Base-by-base conservation (phyloP, 2,888 invertebrate genomes). In the Priocnemis perturbator region DNA sequence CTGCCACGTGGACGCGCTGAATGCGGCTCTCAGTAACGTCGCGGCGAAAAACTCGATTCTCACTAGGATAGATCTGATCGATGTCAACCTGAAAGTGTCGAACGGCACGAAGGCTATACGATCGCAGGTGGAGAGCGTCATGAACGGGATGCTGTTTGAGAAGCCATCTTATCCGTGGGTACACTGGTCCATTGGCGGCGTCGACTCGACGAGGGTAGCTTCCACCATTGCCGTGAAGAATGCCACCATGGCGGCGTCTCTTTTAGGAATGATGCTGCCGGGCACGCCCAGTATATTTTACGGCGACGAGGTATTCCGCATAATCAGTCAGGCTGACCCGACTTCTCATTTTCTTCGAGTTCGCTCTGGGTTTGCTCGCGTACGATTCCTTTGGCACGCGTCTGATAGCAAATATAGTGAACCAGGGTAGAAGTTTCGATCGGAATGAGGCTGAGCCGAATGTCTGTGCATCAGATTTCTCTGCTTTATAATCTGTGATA, bases 221-320 rank as follows among this genome's bases (percentile, higher is more conserved):
- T 92, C 93, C 9, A 90, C 90, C 0, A 76, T 88, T 3, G 67
- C 53, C 23, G 83, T 86, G 3, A 87, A 87, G 0, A 94, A 95
- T 81, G 93, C 93, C 23, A 94, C 94, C 23, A 89, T 94, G 55
- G 94, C 94, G 0, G 91, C 93, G 4, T 91, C 92, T 0, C 90
- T 96, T 74, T 90, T 98, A 80, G 93, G 95, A 83, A 90, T 97
- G 85, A 93, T 95, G 90, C 90, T 98, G 48, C 97, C 97, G 0
- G 98, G 95, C 3, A 96, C 97, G 0, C 93, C 96, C 0, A 95
- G 93, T 78, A 93, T 97, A 80, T 96, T 97, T 89, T 98, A 98
- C 88, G 97, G 97, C 0, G 97, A 98, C 88, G 97, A 98, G 91
- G 93, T 97, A 72, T 7, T 59, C n/a, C 5, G 7, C 3, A 26